phyloP scores from a whole-genome alignment of 2,797 vertebrate species.

The Hephaestus fuliginosus region DNA sequence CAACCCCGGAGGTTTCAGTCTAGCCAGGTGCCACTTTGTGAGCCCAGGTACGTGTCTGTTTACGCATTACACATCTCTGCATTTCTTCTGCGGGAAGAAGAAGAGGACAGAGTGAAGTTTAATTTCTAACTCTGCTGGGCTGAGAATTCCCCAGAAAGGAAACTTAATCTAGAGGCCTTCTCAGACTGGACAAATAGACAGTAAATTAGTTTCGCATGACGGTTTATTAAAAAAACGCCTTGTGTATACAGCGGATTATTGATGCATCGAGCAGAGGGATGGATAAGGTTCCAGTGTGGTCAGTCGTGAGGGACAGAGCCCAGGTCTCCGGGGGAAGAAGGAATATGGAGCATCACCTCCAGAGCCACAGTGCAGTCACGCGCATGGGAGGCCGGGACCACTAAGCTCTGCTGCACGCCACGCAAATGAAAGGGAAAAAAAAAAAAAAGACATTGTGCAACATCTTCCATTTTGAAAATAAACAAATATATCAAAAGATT shows the following conservation, averaged over 20 bases:
- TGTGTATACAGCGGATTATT: slow-evolving; percentile 83
- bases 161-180: slow-evolving; percentile 83
- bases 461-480: slow-evolving; percentile 36
- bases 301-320: slow-evolving; percentile 53
- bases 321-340: slow-evolving; percentile 59
- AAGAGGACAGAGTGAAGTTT: slow-evolving; percentile 62
- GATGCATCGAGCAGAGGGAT: slow-evolving; percentile 75
- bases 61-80: slow-evolving; percentile 27
- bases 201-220: slow-evolving; percentile 87
- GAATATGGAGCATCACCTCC: slow-evolving; percentile 60
- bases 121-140: slow-evolving; percentile 74
- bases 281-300: slow-evolving; percentile 77
- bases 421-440: slow-evolving; percentile 14
- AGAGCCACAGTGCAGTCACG: slow-evolving; percentile 52
- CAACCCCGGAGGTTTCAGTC: slow-evolving; percentile 46
- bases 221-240: slow-evolving; percentile 82
- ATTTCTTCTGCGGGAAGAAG: slow-evolving; percentile 38
- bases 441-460: slow-evolving; percentile 20
- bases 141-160: slow-evolving; percentile 84
- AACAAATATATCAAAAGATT: slow-evolving; percentile 42
- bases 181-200: slow-evolving; percentile 87
- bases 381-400: slow-evolving; percentile 15
- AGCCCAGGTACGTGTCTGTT: slow-evolving; percentile 31
- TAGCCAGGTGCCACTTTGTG: slow-evolving; percentile 56
- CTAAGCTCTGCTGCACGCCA: slow-evolving; percentile 16